Conservation (phyloP, 2,113 vertebrate species). For the Archilochus colubris region DNA sequence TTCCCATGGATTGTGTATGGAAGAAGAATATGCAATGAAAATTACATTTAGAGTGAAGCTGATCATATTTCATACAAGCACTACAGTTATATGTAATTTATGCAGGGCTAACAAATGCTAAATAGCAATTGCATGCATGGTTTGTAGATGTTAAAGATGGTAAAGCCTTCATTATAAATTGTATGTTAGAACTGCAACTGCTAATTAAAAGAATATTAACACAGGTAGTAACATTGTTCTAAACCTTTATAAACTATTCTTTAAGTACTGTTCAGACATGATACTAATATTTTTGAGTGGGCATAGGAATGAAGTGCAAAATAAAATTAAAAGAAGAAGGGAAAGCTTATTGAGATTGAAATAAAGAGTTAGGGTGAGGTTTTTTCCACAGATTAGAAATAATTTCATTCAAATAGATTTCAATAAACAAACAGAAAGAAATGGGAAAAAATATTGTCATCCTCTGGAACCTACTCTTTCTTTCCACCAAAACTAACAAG, state of each 20-base stretch:
- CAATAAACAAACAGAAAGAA: not conserved
- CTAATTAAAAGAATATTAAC: not conserved
- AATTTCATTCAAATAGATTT: not conserved
- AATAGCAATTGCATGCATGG: not conserved
- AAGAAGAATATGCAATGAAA: not conserved
- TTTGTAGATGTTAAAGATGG: not conserved
- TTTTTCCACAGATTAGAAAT: not conserved
- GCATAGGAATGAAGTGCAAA: not conserved
- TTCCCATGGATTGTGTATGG: not conserved
- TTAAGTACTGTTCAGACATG: not conserved
- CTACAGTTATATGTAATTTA: not conserved
- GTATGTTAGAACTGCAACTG: not conserved
- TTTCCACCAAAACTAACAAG: not conserved
- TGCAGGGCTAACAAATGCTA: not conserved
- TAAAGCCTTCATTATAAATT: not conserved
- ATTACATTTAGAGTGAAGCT: not conserved
- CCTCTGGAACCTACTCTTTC: not conserved
- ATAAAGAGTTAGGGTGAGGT: not conserved
- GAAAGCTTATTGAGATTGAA: not conserved
- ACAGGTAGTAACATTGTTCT: not conserved
- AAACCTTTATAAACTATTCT: not conserved
- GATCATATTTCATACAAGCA: not conserved
- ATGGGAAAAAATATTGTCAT: not conserved
- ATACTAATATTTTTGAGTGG: not conserved
- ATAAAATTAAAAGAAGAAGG: not conserved